Percentiles rank a stretch among this genome's conserved stretches.
Conservation (phyloP, 2,797 vertebrate species). For the Phoebastria nigripes region DNA sequence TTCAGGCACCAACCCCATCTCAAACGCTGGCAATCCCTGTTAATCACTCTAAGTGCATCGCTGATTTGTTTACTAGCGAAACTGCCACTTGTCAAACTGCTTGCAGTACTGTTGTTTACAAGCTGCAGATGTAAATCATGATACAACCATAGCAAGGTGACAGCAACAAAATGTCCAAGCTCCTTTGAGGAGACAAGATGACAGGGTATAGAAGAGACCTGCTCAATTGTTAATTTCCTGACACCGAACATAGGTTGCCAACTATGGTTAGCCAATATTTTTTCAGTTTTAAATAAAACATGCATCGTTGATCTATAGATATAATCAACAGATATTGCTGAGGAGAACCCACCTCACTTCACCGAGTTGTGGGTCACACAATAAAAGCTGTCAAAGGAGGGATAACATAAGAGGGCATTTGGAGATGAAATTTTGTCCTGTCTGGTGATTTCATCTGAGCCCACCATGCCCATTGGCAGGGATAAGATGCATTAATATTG, state of each 20-base stretch:
- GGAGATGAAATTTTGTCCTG: not conserved
- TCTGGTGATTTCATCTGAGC: not conserved
- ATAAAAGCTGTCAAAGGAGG: not conserved
- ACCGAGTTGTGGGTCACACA: not conserved
- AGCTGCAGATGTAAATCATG: not conserved
- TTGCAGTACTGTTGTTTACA: not conserved
- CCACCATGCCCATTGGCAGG: not conserved
- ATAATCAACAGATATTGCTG: not conserved
- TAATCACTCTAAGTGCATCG: not conserved
- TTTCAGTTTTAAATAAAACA: not conserved
- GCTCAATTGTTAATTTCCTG: not conserved
- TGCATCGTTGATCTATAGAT: not conserved
- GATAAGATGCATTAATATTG: not conserved
- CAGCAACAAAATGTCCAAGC: not conserved
- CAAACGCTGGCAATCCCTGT: not conserved
- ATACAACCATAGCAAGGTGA: not conserved
- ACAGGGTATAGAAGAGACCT: not conserved
- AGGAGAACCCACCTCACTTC: not conserved
- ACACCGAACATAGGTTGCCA: rapidly evolving
- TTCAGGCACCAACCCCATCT: not conserved
- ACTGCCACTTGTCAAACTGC: constrained; percentile 22
- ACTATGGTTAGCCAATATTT: not conserved
- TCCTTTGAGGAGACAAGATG: not conserved
- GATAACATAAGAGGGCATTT: not conserved
- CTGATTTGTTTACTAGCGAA: constrained; percentile 8